Base-by-base conservation (phyloP, 2,113 vertebrate species). In the Arenaria interpres region DNA sequence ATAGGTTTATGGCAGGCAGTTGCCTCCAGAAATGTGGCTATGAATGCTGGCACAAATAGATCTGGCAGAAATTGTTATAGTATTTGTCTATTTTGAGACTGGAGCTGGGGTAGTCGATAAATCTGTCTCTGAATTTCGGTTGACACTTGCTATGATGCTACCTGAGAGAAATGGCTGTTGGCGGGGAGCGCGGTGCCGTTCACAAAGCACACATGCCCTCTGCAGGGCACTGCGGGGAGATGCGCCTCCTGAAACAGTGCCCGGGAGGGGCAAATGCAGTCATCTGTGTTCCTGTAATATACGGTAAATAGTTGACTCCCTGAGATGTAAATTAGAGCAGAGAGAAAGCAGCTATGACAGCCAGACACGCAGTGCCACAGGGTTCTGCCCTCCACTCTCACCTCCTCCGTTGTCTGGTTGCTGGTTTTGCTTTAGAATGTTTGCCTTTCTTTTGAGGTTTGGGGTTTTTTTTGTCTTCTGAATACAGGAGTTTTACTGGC, bases 161-260 rank as follows among this genome's bases (percentile, higher is more conserved):
- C 9, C 46, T 12, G 7, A 12, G 60, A 10, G 43, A 30, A 62
- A 32, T 13, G n/a, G 53, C 82, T 60, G 33, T 5, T 13, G 68
- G 67, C 30, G 12, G 37, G 1, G 13, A 3, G 7, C 4, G 30
- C 45, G 6, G 30, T 4, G 0, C 85, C 30, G 94, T 97, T 95
- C 62, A 2, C 95, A 91, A 72, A 35, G 56, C 97, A 63, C 59
- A 79, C 6, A 10, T 50, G 80, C 97, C 98, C 94, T 96, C 98
- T 98, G 94, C 98, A 97, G 98, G 97, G 66, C 60, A 3, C 10
- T 0, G 11, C 1, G 4, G 2, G 6, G 57, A 37, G 19, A 5
- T 95, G 75, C 97, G 86, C 5, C 39, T 14, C 7, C 33, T 39
- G 2, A 1, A 6, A 24, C 28, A 6, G 48, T 12, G 35, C 50